phyloP scores from a whole-genome alignment of 2,113 vertebrate species.

The Chauna torquata region DNA sequence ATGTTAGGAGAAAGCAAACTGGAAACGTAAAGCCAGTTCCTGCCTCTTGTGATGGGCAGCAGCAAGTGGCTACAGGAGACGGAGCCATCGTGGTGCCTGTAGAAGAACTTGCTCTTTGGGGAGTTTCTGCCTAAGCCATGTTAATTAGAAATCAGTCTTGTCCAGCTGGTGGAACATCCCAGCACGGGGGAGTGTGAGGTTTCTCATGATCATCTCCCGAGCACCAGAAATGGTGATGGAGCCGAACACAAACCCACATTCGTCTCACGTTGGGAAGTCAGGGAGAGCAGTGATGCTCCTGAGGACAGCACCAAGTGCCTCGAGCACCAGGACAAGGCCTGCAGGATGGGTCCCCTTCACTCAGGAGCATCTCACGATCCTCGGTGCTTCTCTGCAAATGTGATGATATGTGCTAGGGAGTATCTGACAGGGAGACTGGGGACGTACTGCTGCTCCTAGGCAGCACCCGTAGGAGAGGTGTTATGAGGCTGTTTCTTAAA shows the following conservation, averaged over 20 bases:
- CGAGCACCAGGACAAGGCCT: neutral
- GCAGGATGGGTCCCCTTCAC: neutral
- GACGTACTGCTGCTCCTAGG: neutral
- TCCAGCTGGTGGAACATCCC: neutral
- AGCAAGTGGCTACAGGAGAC: neutral
- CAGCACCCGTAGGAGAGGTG: conserved; percentile 1
- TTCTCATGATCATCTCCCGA: neutral
- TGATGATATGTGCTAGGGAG: neutral
- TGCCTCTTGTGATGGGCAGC: neutral
- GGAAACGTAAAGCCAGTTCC: neutral
- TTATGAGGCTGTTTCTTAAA: neutral
- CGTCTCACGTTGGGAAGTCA: neutral
- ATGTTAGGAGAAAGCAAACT: neutral
- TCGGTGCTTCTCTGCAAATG: neutral
- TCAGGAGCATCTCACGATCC: neutral
- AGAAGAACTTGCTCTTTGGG: neutral
- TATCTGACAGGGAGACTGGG: neutral
- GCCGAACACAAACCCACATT: neutral
- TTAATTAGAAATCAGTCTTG: neutral
- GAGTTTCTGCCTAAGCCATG: neutral
- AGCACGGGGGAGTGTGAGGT: neutral
- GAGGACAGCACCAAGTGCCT: neutral
- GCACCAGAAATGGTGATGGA: neutral
- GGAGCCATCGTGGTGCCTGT: rapidly evolving
- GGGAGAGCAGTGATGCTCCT: neutral